Evolutionary conservation across 2,797 vertebrate species (phyloP), one percentile per base, ranked within the genome.

Genomic region (Phaenicophaeus curvirostris): DNA sequence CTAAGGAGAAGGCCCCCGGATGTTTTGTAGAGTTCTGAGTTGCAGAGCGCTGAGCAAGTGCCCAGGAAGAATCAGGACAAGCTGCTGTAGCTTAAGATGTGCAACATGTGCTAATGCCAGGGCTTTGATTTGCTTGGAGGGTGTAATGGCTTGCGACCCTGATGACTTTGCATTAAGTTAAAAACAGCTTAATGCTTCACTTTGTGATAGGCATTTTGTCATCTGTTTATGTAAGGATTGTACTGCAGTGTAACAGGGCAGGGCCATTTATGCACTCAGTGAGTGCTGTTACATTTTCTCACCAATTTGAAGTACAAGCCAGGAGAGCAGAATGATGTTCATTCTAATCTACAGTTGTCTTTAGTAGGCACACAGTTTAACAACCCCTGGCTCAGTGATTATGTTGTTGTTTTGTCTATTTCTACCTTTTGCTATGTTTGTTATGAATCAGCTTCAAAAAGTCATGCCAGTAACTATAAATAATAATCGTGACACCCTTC

Each of bases 391-490:
- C 41, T 91, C 30, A 37, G 35, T 67, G 44, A 12, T 76, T 59
- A 4, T 68, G 2, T 54, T 73, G 42, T 35, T 85, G 15, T 39
- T 71, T 63, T 63, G 20, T 67, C 53, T 80, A 0, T 87, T 91
- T 83, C 76, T 94, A 37, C n/a, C 11, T 91, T 74, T 41, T 48
- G 11, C 39, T 53, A 7, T 23, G 30, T 88, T 73, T 82, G 39
- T 63, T 94, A 87, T 85, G 61, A 91, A 69, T 77, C 19, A 33
- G 24, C 14, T 86, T 79, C 54, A 51, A 37, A 20, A 61, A 68
- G 20, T 25, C 16, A 8, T 61, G 57, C 28, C 19, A 46, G 7
- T 28, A 78, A 2, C 42, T 72, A n/a, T 51, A 62, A 46, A 30
- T 48, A 74, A 68, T 55, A 62, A 23, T 20, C 48, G 27, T 42